Evolutionary conservation across 53 echinoderm and acorn worm species (phyloP).

Genomic region (Echinarachnius parma): DNA sequence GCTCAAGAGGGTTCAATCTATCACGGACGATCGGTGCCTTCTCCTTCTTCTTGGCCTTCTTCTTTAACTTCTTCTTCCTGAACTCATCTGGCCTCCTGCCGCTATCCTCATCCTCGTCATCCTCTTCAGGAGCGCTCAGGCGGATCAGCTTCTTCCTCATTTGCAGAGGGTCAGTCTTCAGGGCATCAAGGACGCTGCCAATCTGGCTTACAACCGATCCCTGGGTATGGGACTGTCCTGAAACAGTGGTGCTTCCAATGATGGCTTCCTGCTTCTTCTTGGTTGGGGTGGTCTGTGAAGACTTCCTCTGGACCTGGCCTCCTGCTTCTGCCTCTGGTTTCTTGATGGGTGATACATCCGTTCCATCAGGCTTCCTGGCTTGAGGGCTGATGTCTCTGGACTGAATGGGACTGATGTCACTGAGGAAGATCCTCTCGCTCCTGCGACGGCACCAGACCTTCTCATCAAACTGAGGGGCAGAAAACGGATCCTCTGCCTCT

Average conservation of each 20-base stretch:
- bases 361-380: slow-evolving; percentile 49
- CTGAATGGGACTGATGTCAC: slow-evolving; percentile 84
- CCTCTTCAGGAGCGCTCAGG: slow-evolving; percentile 78
- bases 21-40: slow-evolving; percentile 24
- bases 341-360: too few species aligned
- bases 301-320: slow-evolving; percentile 18
- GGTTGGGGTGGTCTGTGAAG: background rate
- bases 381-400: slow-evolving; percentile 87
- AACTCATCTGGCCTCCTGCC: slow-evolving; percentile 21
- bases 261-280: slow-evolving; percentile 1
- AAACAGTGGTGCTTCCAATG: background rate
- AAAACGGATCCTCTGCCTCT: slow-evolving; percentile 1
- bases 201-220: slow-evolving; percentile 50
- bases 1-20: background rate
- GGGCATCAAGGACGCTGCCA: slow-evolving; percentile 85
- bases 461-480: slow-evolving; percentile 70
- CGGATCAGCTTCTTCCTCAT: slow-evolving; percentile 82
- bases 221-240: background rate
- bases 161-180: slow-evolving; percentile 90
- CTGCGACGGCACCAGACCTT: slow-evolving; percentile 77
- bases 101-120: slow-evolving; percentile 49
- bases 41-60: slow-evolving; percentile 45
- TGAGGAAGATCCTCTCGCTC: slow-evolving; percentile 96
- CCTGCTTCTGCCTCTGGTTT: background rate
- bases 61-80: slow-evolving; percentile 44